phyloP scores from a whole-genome alignment of 2,113 vertebrate genomes.

The Acrocephalus arundinaceus region DNA sequence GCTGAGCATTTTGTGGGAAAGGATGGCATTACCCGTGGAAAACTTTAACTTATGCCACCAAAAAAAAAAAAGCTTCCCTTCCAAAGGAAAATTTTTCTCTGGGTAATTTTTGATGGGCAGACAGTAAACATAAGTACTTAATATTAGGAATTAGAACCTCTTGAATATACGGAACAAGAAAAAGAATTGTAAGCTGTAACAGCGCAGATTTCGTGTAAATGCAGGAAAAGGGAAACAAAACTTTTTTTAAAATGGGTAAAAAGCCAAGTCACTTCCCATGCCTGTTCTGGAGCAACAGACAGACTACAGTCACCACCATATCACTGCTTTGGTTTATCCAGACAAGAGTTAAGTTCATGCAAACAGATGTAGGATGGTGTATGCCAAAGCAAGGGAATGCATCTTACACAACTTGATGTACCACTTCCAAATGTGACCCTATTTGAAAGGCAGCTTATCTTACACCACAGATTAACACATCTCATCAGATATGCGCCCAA shows the following conservation, averaged over 20 bases:
- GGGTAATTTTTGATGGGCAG: background rate
- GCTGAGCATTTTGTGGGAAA: background rate
- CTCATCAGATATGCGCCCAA: constrained; percentile 38
- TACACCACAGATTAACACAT: constrained; percentile 55
- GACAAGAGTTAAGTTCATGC: background rate
- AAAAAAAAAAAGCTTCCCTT: background rate
- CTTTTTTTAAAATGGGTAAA: background rate
- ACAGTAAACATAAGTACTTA: background rate
- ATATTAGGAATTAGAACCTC: background rate
- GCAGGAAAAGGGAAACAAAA: background rate
- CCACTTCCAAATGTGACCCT: constrained; percentile 49
- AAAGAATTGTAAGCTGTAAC: background rate
- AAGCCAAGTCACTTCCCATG: background rate
- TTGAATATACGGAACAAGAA: background rate
- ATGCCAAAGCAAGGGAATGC: constrained; percentile 38
- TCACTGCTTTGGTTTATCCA: background rate
- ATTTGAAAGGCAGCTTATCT: constrained; percentile 52
- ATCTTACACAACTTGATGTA: constrained; percentile 30
- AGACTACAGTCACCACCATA: background rate
- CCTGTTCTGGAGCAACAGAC: background rate
- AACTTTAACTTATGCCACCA: background rate
- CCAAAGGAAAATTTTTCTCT: background rate
- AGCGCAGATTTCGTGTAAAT: background rate
- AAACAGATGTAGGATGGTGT: constrained; percentile 3
- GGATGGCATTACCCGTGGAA: background rate